These are phyloP conservation scores for human (Homo sapiens) DNA, from an alignment of 2,113 vertebrate genomes.

Conservation along the genomic window DNA sequence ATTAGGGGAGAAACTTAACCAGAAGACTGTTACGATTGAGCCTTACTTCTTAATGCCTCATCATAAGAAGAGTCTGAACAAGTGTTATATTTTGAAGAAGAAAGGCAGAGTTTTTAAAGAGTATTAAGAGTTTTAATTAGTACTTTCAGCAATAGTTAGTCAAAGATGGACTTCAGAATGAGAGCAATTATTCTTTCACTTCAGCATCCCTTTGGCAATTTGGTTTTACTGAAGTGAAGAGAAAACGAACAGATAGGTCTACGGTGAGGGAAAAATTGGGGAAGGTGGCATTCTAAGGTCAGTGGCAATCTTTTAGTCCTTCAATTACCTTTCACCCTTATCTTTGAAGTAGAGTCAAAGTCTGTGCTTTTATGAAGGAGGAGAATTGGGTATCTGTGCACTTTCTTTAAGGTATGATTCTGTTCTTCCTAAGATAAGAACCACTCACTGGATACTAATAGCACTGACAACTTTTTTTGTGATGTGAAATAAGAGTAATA, in stretches of 20 bases:
- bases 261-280: not conserved
- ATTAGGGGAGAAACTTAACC: not conserved
- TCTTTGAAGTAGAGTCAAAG: not conserved
- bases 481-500: not conserved
- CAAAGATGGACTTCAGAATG: not conserved
- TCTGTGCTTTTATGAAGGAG: not conserved
- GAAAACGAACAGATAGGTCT: not conserved
- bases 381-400: accelerated
- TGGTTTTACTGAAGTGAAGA: not conserved
- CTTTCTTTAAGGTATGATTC: not conserved
- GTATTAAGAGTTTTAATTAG: not conserved
- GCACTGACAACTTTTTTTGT: not conserved
- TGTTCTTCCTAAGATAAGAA: not conserved
- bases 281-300: not conserved
- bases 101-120: not conserved
- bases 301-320: not conserved
- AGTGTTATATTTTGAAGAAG: not conserved
- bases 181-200: not conserved
- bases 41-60: not conserved
- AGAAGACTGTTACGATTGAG: not conserved
- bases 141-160: not conserved
- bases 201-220: not conserved
- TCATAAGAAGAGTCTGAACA: not conserved
- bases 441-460: not conserved
- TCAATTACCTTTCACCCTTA: not conserved